These are phyloP conservation scores for Acanthococcus lagerstroemiae DNA, from an alignment of 2,888 invertebrate species.

Conservation along the genomic window DNA sequence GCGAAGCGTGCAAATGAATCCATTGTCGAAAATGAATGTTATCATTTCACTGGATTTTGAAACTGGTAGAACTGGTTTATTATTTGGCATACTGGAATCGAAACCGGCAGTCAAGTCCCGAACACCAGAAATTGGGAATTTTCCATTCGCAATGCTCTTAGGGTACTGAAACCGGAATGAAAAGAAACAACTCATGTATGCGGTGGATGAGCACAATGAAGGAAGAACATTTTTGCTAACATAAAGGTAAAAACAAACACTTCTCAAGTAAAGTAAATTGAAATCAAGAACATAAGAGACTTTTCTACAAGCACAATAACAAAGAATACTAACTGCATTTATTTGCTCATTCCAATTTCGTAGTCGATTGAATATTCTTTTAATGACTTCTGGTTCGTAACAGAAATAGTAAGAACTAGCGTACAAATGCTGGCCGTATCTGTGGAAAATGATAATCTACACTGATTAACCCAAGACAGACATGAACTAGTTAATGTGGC, in stretches of 20 bases:
- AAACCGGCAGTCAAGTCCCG: constrained; percentile 84
- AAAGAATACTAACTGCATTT: constrained; percentile 48
- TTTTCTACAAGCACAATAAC: background rate
- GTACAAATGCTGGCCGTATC: constrained; percentile 81
- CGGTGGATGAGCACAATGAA: background rate
- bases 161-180: constrained; percentile 57
- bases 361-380: constrained; percentile 67
- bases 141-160: constrained; percentile 50
- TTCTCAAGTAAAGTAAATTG: no score
- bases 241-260: background rate
- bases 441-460: constrained; percentile 39
- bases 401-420: constrained; percentile 85
- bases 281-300: no score
- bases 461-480: background rate
- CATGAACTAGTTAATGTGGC: background rate
- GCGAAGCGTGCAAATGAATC: constrained; percentile 74
- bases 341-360: constrained; percentile 56
- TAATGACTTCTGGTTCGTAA: constrained; percentile 58
- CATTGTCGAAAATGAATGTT: constrained; percentile 80
- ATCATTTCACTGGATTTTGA: constrained; percentile 77
- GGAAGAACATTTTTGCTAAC: background rate
- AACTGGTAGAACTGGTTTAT: constrained; percentile 58
- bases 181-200: background rate
- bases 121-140: constrained; percentile 56
- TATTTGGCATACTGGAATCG: constrained; percentile 60